Percentiles rank a stretch among this genome's conserved stretches.
Evolutionary conservation across 2,888 invertebrate genomes (phyloP).

Genomic region (Germaria angustata): DNA sequence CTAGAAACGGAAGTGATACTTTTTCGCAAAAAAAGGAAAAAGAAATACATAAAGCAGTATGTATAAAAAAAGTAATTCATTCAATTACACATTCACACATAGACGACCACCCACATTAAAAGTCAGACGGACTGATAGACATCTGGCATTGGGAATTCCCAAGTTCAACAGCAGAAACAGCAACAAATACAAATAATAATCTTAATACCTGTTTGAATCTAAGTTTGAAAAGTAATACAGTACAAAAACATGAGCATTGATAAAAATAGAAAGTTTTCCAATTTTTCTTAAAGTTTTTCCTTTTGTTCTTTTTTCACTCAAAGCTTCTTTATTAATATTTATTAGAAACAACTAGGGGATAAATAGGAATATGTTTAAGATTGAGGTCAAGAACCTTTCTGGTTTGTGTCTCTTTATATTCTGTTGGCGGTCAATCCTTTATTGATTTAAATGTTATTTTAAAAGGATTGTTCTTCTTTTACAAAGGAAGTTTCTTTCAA

Average conservation of each 20-base stretch:
- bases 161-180: conserved; percentile 53
- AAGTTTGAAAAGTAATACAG: conserved; percentile 55
- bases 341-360: neutral
- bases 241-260: conserved; percentile 42
- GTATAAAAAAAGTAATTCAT: neutral
- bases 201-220: conserved; percentile 65
- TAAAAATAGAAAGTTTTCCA: conserved; percentile 65
- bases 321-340: conserved; percentile 39
- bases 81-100: conserved; percentile 52
- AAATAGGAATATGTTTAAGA: conserved; percentile 16
- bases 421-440: neutral
- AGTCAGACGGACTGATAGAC: conserved; percentile 28
- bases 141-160: conserved; percentile 66
- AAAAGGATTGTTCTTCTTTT: neutral
- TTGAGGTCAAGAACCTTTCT: conserved; percentile 61
- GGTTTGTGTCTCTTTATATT: neutral
- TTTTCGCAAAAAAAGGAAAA: conserved; percentile 31
- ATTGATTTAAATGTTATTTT: neutral
- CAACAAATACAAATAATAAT: conserved; percentile 36
- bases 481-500: no score
- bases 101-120: conserved; percentile 41
- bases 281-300: conserved; percentile 52
- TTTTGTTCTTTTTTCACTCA: conserved; percentile 1
- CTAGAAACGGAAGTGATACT: conserved; percentile 67
- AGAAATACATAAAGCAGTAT: conserved; percentile 6